phyloP scores from a whole-genome alignment of 2,797 vertebrate genomes.

The Schizopygopsis malacanthus region DNA sequence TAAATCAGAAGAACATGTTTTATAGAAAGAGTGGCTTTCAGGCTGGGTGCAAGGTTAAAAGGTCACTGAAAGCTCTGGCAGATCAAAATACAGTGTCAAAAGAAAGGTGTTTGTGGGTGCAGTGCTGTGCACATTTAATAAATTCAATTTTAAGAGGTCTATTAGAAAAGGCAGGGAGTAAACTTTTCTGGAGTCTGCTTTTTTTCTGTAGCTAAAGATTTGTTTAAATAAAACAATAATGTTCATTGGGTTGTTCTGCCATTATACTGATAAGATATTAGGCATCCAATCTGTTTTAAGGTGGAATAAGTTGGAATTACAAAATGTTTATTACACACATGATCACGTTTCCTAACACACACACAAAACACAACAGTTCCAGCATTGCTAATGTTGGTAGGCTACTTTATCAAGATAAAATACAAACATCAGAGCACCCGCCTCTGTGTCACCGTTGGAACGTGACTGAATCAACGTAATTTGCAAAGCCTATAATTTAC shows the following conservation, averaged over 20 bases:
- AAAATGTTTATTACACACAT: no score
- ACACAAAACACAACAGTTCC: no score
- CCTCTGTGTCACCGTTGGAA: no score
- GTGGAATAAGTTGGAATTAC: not conserved
- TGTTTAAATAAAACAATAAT: not conserved
- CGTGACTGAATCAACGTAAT: no score
- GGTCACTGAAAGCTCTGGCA: slow-evolving; percentile 6
- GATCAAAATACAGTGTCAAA: slow-evolving; percentile 10
- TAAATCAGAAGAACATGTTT: slow-evolving; percentile 1
- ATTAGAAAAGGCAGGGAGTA: not conserved
- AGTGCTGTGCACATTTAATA: slow-evolving; percentile 13
- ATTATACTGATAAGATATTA: not conserved
- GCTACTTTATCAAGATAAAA: no score
- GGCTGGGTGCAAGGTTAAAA: not conserved
- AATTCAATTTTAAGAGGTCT: not conserved
- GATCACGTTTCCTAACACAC: no score
- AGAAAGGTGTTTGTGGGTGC: slow-evolving; percentile 11
- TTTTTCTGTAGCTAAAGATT: not conserved
- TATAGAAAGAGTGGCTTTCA: slow-evolving; percentile 6
- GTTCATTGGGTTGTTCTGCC: not conserved
- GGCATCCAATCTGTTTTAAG: not conserved
- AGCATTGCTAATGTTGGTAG: no score
- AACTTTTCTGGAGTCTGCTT: not conserved
- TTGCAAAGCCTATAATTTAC: no score
- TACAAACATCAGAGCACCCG: no score